A percentile compares a stretch with the other conserved stretches of the same genome.
These are phyloP conservation scores for Bicyclus anynana DNA, from an alignment of 1,140 invertebrate genomes.

Conservation along the genomic window DNA sequence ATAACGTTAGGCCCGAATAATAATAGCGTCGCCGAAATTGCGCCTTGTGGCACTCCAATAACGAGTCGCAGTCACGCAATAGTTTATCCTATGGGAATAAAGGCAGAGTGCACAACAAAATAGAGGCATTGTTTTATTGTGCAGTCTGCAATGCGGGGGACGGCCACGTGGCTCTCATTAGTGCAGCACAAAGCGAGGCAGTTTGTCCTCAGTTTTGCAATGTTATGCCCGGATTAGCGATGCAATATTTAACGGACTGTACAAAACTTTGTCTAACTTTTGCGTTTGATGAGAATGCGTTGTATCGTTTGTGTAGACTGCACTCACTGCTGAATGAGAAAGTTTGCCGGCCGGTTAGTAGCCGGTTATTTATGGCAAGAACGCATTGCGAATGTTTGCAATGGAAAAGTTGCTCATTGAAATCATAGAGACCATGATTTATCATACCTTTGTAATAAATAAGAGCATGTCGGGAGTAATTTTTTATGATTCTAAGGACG, in stretches of 20 bases:
- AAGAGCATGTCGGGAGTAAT: too few relatives aligned
- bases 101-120: slow-evolving; percentile 55
- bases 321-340: neutral
- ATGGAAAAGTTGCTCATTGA: neutral
- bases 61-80: slow-evolving; percentile 61
- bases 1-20: slow-evolving; percentile 9
- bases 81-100: slow-evolving; percentile 66
- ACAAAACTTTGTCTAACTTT: slow-evolving; percentile 53
- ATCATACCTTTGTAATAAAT: too few relatives aligned
- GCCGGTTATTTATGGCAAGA: neutral
- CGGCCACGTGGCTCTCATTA: slow-evolving; percentile 74
- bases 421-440: neutral
- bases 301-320: slow-evolving; percentile 7
- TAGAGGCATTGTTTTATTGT: slow-evolving; percentile 70
- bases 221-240: slow-evolving; percentile 65
- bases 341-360: neutral
- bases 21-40: slow-evolving; percentile 29
- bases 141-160: slow-evolving; percentile 73
- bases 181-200: slow-evolving; percentile 68
- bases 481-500: too few relatives aligned
- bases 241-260: slow-evolving; percentile 58
- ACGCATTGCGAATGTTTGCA: neutral
- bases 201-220: slow-evolving; percentile 72
- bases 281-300: slow-evolving; percentile 9
- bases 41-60: slow-evolving; percentile 42